Evolutionary conservation across 1,140 invertebrate species (phyloP), one percentile per base, ranked within the genome.

Genomic region (Drosophila saltans): DNA sequence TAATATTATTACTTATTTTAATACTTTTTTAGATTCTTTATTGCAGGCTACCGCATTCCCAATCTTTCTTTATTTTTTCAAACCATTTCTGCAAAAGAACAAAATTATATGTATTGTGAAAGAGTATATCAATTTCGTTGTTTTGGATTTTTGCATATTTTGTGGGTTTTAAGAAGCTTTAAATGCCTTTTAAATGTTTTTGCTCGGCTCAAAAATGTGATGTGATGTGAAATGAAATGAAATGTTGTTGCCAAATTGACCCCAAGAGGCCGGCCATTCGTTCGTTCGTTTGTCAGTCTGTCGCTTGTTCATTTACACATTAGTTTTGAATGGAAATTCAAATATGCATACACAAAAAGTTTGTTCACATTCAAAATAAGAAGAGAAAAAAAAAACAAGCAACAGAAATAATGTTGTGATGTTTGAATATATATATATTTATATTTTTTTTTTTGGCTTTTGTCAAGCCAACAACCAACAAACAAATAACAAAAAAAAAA

Each of bases 161-260:
- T 30, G 11, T 61, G 55, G 28, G 70, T 65, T 62, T 28, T 77
- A 79, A 79, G 76, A 75, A 79, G 76, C 76, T 63, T 80, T 68
- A 74, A 80, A 89, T 88, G 78, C 73, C 78, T 90, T 89, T 88
- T 88, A 88, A 88, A 88, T 89, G 84, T 86, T 76, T 83, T 80
- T 80, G 72, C 85, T 75, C 9, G 45, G 21, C 45, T 52, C 21
- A 24, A 52, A 52, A 52, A 52, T 52, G 7, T 52, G 45, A 52
- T 26, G 45, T 52, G 33, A 36, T 36, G 33, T 36, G 73, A 39
- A 72, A 80, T 86, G 83, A 85, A 88, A 72, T 80, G 83, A 89
- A 88, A 89, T 89, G 83, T 86, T 86, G 83, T 80, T 59, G 57
- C 82, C 88, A 89, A 86, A 89, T 75, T 86, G 83, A 89, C 84